Conservation (phyloP, 2,888 invertebrate species). For the Panzeria rudis region DNA sequence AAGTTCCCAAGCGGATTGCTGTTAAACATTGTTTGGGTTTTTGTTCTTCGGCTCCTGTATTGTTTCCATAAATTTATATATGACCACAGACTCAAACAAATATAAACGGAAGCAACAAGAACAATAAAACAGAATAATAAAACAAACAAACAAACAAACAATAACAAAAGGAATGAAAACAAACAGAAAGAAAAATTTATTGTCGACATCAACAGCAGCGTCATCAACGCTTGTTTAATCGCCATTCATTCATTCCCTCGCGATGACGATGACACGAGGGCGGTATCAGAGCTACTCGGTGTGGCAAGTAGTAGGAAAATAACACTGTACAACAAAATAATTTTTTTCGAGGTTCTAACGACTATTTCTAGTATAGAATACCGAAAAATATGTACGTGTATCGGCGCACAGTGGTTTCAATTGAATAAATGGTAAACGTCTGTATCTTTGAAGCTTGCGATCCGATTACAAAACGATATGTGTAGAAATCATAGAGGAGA, state of each 20-base stretch:
- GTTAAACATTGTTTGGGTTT: conserved; percentile 17
- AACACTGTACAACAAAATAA: too few species aligned
- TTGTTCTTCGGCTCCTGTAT: background rate
- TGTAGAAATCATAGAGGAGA: too few species aligned
- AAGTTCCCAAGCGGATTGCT: conserved; percentile 16
- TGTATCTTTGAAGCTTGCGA: too few species aligned
- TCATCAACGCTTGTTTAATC: conserved; percentile 11
- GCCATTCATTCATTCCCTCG: background rate
- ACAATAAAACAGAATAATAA: background rate
- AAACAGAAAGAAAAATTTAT: background rate
- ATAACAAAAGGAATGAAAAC: conserved; percentile 3
- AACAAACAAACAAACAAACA: background rate
- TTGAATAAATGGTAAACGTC: too few species aligned
- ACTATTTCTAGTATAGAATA: too few species aligned
- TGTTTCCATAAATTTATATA: conserved; percentile 25
- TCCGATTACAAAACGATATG: too few species aligned
- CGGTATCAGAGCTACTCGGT: background rate
- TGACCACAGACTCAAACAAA: conserved; percentile 13
- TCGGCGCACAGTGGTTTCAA: too few species aligned
- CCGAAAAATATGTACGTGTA: too few species aligned
- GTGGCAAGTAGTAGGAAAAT: background rate
- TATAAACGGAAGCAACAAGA: background rate
- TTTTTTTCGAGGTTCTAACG: too few species aligned
- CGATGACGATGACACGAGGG: background rate
- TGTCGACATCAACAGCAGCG: conserved; percentile 1